Evolutionary conservation across 2,888 invertebrate genomes (phyloP), one percentile per base, ranked within the genome.

Genomic region (Poecilus cupreus): DNA sequence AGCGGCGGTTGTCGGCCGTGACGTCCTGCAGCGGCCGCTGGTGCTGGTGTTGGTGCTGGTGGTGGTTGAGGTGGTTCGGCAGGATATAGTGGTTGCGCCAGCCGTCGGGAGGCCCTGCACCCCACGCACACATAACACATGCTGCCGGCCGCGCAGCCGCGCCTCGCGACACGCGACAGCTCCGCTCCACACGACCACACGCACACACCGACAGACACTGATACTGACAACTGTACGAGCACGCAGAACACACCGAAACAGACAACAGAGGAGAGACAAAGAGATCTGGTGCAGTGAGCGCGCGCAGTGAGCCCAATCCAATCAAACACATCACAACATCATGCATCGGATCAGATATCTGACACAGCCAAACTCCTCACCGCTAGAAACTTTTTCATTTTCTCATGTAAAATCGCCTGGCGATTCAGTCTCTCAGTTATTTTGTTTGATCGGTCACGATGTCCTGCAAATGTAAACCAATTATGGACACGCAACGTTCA

Each of bases 371-470:
- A 46, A 68, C 49, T 88, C 90, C 93, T 93, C 95, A 97, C 97
- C 96, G 96, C 96, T 92, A 96, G 92, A 91, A 96, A 97, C 90
- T 96, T 96, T 94, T 96, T 95, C 92, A 96, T 96, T 94, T 96
- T 96, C 91, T 96, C 96, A 90, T 96, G 95, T 91, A 96, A 93
- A 90, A 96, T 94, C 90, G 95, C 96, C 90, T 95, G 95, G 87
- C 94, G 94, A 92, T 94, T 95, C 90, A 94, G 92, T 89, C 93
- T 92, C 90, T 94, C 94, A 89, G 92, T 91, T 90, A 92, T 91
- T 91, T 93, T 93, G 91, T 93, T 57, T 75, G 74, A 93, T 91
- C 92, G 92, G 89, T 90, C 91, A 90, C 91, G 87, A 86, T 85
- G 85, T 84, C 88, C 88, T 87, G 87, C 82, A 87, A 87, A 86